Base-by-base conservation (phyloP, 2,113 vertebrate species). In the Amphilophus citrinellus region DNA sequence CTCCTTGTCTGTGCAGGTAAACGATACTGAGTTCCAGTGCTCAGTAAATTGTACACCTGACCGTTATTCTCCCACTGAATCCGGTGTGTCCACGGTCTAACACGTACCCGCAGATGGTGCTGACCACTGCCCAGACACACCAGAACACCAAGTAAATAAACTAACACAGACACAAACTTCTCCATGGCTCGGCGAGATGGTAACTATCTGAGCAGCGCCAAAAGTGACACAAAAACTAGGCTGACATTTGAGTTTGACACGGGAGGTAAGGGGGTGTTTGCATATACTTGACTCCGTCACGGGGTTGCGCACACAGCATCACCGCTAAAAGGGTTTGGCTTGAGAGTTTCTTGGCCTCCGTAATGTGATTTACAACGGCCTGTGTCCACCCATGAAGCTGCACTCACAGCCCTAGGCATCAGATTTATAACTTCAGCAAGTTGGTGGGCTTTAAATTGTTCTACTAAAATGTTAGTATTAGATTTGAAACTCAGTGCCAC, bases 11-110 rank as follows among this genome's bases (percentile, higher is more conserved):
- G 88, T 3, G 78, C 82, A 0, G 92, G 93, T 24, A 88, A 56
- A 20, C 88, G 94, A 58, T 96, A 96, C 7, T 93, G 93, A 20
- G 94, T 87, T 15, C 94, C 96, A 5, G 95, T 95, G 91, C 95
- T 96, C 79, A 95, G 86, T n/a, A 97, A 86, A 77, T 94, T 95
- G 87, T 87, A 94, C 50, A 92, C 80, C 47, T 90, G 92, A 0
- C 96, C 94, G 89, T 95, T 94, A 68, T 92, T 96, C 83, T 95
- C 91, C 96, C 95, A 96, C 84, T 94, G 93, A 32, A 96, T 89
- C 56, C 83, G 87, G 57, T 96, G 94, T 82, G 87, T 93, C 95
- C 95, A 96, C 30, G 93, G 90, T 4, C 86, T 88, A 3, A 37
- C 77, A 9, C 79, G 65, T 30, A 37, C 27, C 77, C 87, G 85